Evolutionary conservation across 2,113 vertebrate genomes (phyloP), one percentile per base, ranked within the genome.

Genomic region (human): DNA sequence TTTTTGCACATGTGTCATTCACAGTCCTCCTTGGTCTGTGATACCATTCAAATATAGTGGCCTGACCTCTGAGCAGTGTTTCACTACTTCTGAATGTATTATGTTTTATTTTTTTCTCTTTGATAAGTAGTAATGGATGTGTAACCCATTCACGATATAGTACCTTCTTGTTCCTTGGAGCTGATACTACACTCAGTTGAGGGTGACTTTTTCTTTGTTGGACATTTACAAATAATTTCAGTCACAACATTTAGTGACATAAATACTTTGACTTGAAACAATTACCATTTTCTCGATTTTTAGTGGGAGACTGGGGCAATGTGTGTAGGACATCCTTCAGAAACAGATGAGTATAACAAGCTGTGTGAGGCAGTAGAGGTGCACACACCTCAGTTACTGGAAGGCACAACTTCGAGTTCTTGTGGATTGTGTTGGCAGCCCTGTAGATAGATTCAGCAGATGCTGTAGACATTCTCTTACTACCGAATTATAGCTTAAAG

Each of bases 191-290:
- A 64, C 11, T 91, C 22, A 66, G 14, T 82, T 89, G 40, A 78
- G 32, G 30, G 30, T 64, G 57, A 84, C 30, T 72, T 89, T 89
- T 96, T 70, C 61, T 94, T 93, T 82, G 35, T 32, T 90, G 40
- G 35, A 55, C 6, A n/a, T 89, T 81, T 9, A 89, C 86, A 89
- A 32, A 23, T 23, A 75, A 45, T 50, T 93, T 88, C 5, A 40
- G 0, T 90, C 32, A 92, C 3, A 64, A 13, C 32, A 78, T 96
- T 94, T 91, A 76, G 40, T 92, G 57, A 90, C 43, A 88, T 72
- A 76, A 79, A 48, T 68, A 89, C 25, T 97, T 97, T 76, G 76
- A 25, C 73, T 93, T 95, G 86, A 93, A 96, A 78, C 23, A 90
- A 16, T 83, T 89, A 84, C 38, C 5, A 0, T 92, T 96, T 92